A percentile compares a stretch with the other conserved stretches of the same genome.
phyloP scores from a whole-genome alignment of 2,888 invertebrate genomes.

The Lycia hirtaria region DNA sequence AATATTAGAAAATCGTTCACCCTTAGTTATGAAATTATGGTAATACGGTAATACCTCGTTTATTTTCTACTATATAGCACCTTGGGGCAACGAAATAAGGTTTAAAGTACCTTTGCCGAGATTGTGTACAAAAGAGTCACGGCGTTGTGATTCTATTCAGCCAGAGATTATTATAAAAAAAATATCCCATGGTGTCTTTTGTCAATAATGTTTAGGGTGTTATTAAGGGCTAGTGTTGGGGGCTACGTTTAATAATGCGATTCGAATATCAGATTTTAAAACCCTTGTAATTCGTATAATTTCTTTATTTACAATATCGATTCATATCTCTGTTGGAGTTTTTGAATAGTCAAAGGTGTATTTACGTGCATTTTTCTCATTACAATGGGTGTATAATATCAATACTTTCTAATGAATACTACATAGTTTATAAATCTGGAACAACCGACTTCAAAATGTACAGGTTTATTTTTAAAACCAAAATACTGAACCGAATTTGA shows the following conservation, averaged over 20 bases:
- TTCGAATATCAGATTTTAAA: slow-evolving; percentile 47
- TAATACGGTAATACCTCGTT: slow-evolving; percentile 53
- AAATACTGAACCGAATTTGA: no score
- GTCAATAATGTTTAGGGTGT: slow-evolving; percentile 62
- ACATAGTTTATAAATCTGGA: neutral
- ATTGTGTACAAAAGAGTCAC: slow-evolving; percentile 39
- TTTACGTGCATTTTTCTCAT: neutral
- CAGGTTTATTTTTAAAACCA: no score
- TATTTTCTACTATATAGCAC: slow-evolving; percentile 10
- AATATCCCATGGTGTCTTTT: slow-evolving; percentile 69
- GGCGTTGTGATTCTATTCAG: slow-evolving; percentile 45
- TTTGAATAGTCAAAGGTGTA: slow-evolving; percentile 1
- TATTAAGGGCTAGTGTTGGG: slow-evolving; percentile 50
- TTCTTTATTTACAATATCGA: slow-evolving; percentile 15
- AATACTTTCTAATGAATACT: neutral
- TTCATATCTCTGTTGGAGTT: slow-evolving; percentile 1
- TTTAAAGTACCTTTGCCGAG: slow-evolving; percentile 6
- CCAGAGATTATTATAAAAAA: slow-evolving; percentile 46
- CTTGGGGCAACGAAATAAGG: slow-evolving; percentile 25
- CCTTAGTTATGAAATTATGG: slow-evolving; percentile 81
- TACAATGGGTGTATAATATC: neutral
- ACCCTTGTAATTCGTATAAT: slow-evolving; percentile 18
- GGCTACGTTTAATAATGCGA: slow-evolving; percentile 61
- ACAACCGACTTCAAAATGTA: no score
- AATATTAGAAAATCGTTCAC: slow-evolving; percentile 74